Evolutionary conservation across 2,797 vertebrate genomes (phyloP), one percentile per base, ranked within the genome.

Genomic region (Chrosomus eos): DNA sequence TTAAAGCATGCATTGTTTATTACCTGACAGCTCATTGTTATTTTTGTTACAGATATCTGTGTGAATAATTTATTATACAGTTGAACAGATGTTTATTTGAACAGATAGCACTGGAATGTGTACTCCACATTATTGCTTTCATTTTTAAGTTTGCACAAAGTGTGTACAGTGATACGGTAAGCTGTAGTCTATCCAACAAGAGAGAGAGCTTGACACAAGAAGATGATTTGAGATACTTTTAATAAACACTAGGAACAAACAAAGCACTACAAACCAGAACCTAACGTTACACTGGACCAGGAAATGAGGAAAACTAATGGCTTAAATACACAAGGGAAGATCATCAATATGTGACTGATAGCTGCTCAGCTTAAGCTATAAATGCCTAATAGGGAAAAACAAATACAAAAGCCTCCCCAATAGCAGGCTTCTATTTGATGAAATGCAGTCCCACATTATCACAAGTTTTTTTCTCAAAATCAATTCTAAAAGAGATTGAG

Each of bases 21-120:
- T 55, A 55, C 73, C 73, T 67, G 45, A 55, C 45, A 77, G 72
- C n/a, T 68, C 33, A 31, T 75, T 76, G 71, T 74, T 73, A 33
- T 48, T 74, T 81, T 68, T 31, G 72, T 31, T 75, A 51, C 70
- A 66, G 40, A 79, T 45, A 33, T 45, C 60, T 66, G 26, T 79
- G 19, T 79, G 26, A 48, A 79, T 79, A 64, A 79, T 79, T 66
- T 66, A 79, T 66, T 48, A 66, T 74, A 13, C 31, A 82, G 53
- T 48, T 48, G 45, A 48, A 48, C 45, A 48, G 45, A 48, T 48
- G 11, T 18, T 23, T 76, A 53, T 83, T 36, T 83, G 28, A 82
- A 62, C 21, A 74, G 58, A 82, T 74, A 66, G 71, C 71, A 28
- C 21, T 66, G 28, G 31, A 76, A 75, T 76, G n/a, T 26, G 45